A percentile compares a stretch with the other conserved stretches of the same genome.
phyloP scores from a whole-genome alignment of 1,140 invertebrate species.

The Phortica variegata region DNA sequence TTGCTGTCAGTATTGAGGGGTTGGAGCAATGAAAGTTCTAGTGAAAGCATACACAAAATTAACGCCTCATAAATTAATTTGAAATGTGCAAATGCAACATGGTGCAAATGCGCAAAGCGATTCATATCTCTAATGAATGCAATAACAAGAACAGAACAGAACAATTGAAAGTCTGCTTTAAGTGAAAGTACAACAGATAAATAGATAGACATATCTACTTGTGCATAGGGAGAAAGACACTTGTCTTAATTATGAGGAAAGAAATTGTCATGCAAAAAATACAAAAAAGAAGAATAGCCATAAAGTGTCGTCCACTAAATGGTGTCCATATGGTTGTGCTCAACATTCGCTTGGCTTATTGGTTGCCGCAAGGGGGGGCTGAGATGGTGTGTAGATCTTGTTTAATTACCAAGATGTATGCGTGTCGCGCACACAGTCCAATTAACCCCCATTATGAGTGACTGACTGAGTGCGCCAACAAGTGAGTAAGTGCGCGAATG shows the following conservation, averaged over 20 bases:
- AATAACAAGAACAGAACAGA: constrained; percentile 28
- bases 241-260: constrained; percentile 11
- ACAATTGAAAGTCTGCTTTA: constrained; percentile 9
- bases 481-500: constrained; percentile 22
- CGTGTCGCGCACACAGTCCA: constrained; percentile 56
- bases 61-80: constrained; percentile 53
- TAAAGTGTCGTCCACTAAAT: too few species aligned
- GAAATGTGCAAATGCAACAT: constrained; percentile 30
- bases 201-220: too few species aligned
- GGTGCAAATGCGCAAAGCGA: constrained; percentile 4
- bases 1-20: not conserved
- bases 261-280: constrained; percentile 4
- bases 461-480: constrained; percentile 10
- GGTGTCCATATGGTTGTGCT: constrained; percentile 27
- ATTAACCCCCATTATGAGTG: constrained; percentile 56
- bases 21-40: constrained; percentile 26
- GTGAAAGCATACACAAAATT: constrained; percentile 42
- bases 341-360: constrained; percentile 14
- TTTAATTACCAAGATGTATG: constrained; percentile 56
- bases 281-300: constrained; percentile 15
- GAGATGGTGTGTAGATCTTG: constrained; percentile 14
- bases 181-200: constrained; percentile 13
- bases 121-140: constrained; percentile 23
- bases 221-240: too few species aligned
- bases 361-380: not conserved